These are phyloP conservation scores for Etheostoma spectabile DNA, from an alignment of 2,113 vertebrate species.

Conservation along the genomic window DNA sequence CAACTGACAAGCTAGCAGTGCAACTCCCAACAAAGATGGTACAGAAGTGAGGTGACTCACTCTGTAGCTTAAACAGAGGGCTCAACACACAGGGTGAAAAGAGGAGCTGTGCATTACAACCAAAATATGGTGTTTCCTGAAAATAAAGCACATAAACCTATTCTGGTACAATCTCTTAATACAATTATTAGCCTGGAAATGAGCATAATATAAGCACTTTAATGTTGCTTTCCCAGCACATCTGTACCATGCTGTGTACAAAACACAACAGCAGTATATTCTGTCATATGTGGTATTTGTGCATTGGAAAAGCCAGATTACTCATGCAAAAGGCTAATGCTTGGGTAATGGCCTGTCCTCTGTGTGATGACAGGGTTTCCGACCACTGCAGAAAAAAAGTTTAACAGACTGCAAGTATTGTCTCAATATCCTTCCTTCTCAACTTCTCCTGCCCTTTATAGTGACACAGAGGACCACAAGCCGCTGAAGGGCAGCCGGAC, in stretches of 20 bases:
- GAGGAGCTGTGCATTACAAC: no score
- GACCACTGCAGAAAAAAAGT: conserved; percentile 42
- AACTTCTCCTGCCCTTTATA: conserved; percentile 60
- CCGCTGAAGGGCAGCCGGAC: conserved; percentile 97
- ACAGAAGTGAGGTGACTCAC: no score
- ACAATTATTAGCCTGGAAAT: no score
- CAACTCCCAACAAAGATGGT: no score
- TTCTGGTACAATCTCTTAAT: no score
- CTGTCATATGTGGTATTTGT: conserved; percentile 29
- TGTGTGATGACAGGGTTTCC: conserved; percentile 39
- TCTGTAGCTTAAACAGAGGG: no score
- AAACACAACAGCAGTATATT: not conserved
- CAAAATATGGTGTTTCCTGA: no score
- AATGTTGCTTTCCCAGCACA: not conserved
- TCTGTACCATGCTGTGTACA: not conserved
- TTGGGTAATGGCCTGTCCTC: conserved; percentile 26
- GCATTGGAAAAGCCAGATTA: conserved; percentile 65
- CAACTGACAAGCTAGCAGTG: no score
- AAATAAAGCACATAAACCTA: no score
- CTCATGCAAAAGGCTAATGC: conserved; percentile 14
- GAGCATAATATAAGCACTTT: no score
- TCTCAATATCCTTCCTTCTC: not conserved
- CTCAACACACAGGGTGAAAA: no score
- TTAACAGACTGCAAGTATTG: not conserved
- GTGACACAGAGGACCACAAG: conserved; percentile 97